Evolutionary conservation across 2,113 vertebrate species (phyloP).

Genomic region (Eudyptes chrysolophus): DNA sequence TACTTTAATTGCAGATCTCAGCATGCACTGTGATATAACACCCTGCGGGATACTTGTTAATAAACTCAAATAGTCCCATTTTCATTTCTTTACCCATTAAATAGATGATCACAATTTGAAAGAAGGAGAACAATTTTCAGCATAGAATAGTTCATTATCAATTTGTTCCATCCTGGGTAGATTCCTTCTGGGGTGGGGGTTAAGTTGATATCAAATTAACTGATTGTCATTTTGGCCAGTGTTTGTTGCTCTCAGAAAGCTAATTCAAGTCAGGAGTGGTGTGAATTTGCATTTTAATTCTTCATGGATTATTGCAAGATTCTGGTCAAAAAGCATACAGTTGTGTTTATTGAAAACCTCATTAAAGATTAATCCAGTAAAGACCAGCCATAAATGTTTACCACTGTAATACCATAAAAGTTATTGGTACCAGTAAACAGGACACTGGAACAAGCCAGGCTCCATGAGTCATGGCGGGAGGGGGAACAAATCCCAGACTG

Average conservation of each 20-base stretch:
- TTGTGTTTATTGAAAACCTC: constrained; percentile 23
- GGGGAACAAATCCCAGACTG: neutral
- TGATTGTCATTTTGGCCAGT: neutral
- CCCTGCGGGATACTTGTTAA: constrained; percentile 36
- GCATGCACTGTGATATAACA: neutral
- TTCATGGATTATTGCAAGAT: neutral
- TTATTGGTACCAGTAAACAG: constrained; percentile 2
- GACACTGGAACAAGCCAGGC: neutral
- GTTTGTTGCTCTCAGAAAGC: neutral
- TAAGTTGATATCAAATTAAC: neutral
- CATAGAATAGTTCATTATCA: neutral
- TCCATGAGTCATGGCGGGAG: neutral
- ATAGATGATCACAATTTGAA: neutral
- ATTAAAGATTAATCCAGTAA: constrained; percentile 14
- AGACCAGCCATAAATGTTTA: neutral
- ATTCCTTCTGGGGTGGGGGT: neutral
- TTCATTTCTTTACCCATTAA: constrained; percentile 37
- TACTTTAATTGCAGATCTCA: constrained; percentile 26
- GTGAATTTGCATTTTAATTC: constrained; percentile 3
- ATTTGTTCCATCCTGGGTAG: neutral
- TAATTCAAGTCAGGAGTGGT: neutral
- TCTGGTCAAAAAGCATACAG: neutral
- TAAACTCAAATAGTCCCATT: constrained; percentile 16
- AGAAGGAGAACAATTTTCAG: neutral
- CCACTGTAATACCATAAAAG: neutral